Conservation (phyloP, 2,888 invertebrate species). For the Atethmia centrago region DNA sequence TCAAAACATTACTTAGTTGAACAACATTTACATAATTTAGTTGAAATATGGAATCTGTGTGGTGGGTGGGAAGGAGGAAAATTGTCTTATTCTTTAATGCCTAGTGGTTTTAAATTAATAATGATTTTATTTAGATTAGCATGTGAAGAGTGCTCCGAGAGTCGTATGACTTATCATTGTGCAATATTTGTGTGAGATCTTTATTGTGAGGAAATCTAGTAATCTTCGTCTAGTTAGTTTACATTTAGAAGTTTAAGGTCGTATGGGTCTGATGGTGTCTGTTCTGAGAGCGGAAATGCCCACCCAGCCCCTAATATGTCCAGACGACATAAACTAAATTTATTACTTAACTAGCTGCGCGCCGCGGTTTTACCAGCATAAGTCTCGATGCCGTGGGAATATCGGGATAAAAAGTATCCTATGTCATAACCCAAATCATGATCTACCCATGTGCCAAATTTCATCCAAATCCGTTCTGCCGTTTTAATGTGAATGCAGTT, state of each 20-base stretch:
- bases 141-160: background rate
- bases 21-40: too few species aligned
- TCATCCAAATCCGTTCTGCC: too few species aligned
- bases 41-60: background rate
- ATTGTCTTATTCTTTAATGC: slow-evolving; percentile 32
- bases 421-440: too few species aligned
- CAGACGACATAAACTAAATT: background rate
- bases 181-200: slow-evolving; percentile 24
- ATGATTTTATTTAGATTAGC: slow-evolving; percentile 35
- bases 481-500: too few species aligned
- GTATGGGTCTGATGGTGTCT: background rate
- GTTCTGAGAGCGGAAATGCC: background rate
- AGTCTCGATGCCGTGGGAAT: too few species aligned
- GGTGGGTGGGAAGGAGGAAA: slow-evolving; percentile 35
- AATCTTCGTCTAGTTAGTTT: background rate
- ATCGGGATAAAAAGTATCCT: too few species aligned
- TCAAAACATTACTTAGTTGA: slow-evolving; percentile 20
- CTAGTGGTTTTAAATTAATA: slow-evolving; percentile 18
- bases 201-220: background rate
- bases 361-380: too few species aligned
- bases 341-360: background rate
- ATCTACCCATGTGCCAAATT: too few species aligned
- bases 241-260: background rate
- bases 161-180: slow-evolving; percentile 27
- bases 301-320: background rate